These are phyloP conservation scores for Corythaixoides concolor DNA, from an alignment of 2,113 vertebrate species.

Conservation along the genomic window DNA sequence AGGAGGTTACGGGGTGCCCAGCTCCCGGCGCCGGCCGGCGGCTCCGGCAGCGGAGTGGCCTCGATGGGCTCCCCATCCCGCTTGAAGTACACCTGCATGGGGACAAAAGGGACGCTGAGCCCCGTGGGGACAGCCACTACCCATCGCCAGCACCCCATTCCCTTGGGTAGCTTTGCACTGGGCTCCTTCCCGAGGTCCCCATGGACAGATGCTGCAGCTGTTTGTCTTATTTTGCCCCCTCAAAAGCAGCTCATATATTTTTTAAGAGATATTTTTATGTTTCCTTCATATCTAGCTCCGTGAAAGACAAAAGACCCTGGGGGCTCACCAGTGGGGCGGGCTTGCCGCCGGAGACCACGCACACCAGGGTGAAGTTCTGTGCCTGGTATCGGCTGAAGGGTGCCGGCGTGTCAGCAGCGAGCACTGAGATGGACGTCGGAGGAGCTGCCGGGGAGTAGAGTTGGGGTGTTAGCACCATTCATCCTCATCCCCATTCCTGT, in stretches of 20 bases:
- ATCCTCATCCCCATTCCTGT: too few relatives aligned
- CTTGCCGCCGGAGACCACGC: conserved; percentile 90
- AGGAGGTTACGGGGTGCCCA: conserved; percentile 75
- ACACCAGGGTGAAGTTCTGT: conserved; percentile 94
- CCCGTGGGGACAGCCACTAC: accelerated
- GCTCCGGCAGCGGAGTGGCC: conserved; percentile 80
- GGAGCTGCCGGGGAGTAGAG: conserved; percentile 78
- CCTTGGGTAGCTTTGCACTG: background rate
- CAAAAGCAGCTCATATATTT: background rate
- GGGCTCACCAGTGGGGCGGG: conserved; percentile 85
- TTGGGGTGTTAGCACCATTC: accelerated
- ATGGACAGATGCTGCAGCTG: background rate
- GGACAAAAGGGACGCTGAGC: accelerated
- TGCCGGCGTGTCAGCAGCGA: conserved; percentile 81
- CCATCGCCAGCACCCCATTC: background rate
- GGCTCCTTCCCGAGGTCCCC: background rate
- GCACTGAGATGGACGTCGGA: conserved; percentile 88
- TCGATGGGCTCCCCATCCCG: conserved; percentile 88
- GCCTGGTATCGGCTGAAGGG: conserved; percentile 92
- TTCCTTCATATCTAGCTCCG: too few relatives aligned
- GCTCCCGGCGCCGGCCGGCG: conserved; percentile 56
- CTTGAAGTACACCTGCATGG: conserved; percentile 89
- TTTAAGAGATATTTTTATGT: background rate
- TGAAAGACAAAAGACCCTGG: accelerated
- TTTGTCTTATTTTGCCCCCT: background rate